phyloP scores from a whole-genome alignment of 2,113 vertebrate genomes.

The Pristiophorus japonicus region DNA sequence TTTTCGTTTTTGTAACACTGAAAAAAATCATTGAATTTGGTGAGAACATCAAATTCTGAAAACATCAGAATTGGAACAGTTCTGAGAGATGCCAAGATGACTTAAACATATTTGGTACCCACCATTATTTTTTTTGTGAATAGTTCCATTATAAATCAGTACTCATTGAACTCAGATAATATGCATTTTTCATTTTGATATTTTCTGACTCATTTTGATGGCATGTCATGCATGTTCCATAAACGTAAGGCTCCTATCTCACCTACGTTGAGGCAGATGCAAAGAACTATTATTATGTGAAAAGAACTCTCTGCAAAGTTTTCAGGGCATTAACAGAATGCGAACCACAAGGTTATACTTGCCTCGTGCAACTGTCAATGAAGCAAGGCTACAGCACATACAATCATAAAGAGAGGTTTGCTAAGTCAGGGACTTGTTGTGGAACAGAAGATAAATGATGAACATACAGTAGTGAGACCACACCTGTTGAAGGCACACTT shows the following conservation, averaged over 20 bases:
- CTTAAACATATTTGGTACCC: background rate
- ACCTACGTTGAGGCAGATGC: slow-evolving; percentile 37
- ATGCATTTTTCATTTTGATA: background rate
- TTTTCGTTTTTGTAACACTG: background rate
- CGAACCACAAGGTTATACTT: slow-evolving; percentile 58
- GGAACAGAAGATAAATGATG: slow-evolving; percentile 42
- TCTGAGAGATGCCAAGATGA: background rate
- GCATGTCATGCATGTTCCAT: background rate
- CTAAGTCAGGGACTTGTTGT: slow-evolving; percentile 60
- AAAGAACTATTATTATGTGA: slow-evolving; percentile 28
- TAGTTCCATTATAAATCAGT: background rate
- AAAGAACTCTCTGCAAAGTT: slow-evolving; percentile 44
- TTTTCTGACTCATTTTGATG: background rate
- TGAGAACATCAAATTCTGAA: background rate
- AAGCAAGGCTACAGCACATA: slow-evolving; percentile 38
- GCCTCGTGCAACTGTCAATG: slow-evolving; percentile 43
- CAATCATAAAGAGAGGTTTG: slow-evolving; percentile 46
- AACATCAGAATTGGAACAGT: background rate
- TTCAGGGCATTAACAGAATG: slow-evolving; percentile 49
- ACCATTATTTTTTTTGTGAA: background rate
- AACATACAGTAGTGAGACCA: slow-evolving; percentile 50
- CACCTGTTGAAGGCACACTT: slow-evolving; percentile 66
- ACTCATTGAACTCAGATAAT: slow-evolving; percentile 5
- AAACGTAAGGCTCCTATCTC: background rate
- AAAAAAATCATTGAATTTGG: background rate